A percentile compares a stretch with the other conserved stretches of the same genome.
phyloP scores from a whole-genome alignment of 2,797 vertebrate species.

The Pangasius sanitwongsei region DNA sequence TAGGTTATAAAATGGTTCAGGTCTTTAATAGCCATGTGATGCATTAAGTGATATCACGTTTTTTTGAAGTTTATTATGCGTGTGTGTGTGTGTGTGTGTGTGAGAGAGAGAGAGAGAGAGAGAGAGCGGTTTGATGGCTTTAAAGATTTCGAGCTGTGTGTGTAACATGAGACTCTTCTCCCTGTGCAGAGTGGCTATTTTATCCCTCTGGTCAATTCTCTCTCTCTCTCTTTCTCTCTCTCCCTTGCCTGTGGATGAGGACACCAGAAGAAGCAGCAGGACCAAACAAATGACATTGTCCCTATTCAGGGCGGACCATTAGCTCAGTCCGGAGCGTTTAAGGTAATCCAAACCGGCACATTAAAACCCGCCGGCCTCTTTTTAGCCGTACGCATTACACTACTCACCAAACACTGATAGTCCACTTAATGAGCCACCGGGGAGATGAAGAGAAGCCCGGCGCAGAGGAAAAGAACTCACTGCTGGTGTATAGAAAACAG shows the following conservation, averaged over 20 bases:
- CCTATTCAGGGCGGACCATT: background rate
- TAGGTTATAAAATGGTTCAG: background rate
- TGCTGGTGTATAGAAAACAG: background rate
- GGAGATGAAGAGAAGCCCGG: background rate
- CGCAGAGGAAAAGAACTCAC: background rate
- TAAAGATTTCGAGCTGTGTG: conserved; percentile 1
- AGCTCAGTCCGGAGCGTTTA: background rate
- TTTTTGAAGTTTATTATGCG: background rate
- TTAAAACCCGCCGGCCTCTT: conserved; percentile 17
- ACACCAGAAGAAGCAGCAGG: conserved; percentile 11
- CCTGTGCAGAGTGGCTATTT: background rate
- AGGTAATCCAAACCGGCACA: background rate
- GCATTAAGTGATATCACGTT: background rate
- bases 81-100: background rate
- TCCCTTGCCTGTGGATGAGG: background rate
- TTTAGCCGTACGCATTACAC: conserved; percentile 12
- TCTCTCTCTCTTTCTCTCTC: background rate
- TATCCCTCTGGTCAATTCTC: background rate
- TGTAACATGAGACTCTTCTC: conserved; percentile 15
- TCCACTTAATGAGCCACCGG: conserved; percentile 4
- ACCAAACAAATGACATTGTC: conserved; percentile 8
- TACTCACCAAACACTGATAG: background rate
- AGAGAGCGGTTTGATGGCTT: background rate
- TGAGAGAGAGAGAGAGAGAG: background rate
- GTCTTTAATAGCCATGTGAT: background rate